These are phyloP conservation scores for Chauna torquata DNA, from an alignment of 2,113 vertebrate species.

Conservation along the genomic window DNA sequence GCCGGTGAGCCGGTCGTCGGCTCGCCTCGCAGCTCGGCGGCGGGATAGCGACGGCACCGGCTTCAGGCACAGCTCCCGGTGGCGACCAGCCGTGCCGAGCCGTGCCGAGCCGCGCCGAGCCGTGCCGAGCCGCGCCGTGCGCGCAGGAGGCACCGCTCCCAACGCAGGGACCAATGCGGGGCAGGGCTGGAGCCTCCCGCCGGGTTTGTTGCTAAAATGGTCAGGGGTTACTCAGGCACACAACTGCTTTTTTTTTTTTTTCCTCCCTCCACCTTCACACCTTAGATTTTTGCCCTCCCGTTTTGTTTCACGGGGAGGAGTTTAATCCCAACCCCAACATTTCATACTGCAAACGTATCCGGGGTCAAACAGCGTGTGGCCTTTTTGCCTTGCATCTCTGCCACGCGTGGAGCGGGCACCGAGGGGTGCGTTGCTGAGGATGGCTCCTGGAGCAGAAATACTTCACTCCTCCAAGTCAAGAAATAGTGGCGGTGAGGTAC, in stretches of 20 bases:
- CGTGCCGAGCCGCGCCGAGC: not conserved
- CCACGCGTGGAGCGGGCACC: fast-evolving
- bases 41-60: too few relatives aligned
- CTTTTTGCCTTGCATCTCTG: not conserved
- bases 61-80: too few relatives aligned
- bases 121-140: not conserved
- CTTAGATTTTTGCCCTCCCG: fast-evolving
- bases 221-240: not conserved
- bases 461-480: not conserved
- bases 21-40: too few relatives aligned
- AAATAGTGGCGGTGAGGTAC: not conserved
- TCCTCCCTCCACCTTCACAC: not conserved
- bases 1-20: too few relatives aligned
- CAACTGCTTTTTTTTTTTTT: too few relatives aligned
- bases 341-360: not conserved
- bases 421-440: not conserved
- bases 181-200: not conserved
- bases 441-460: not conserved
- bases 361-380: not conserved
- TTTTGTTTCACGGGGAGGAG: not conserved
- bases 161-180: not conserved
- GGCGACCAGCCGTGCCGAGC: too few relatives aligned
- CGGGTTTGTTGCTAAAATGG: fast-evolving
- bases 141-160: not conserved
- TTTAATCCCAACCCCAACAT: fast-evolving